Base-by-base conservation (phyloP, 2,113 vertebrate species). In the Crotophaga sulcirostris region DNA sequence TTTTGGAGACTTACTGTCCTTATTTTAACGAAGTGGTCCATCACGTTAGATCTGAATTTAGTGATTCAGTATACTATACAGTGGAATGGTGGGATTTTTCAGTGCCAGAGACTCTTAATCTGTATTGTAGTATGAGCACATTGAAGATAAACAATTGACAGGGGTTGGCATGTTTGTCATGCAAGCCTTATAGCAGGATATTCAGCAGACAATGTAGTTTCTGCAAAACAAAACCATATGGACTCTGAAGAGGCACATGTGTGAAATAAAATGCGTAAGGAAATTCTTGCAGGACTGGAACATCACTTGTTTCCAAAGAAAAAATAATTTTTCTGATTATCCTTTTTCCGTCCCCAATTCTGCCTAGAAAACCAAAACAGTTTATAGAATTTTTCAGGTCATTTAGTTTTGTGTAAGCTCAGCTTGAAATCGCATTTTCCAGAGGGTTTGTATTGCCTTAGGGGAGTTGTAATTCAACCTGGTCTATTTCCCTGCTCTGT, bases 301-400 rank as follows among this genome's bases (percentile, higher is more conserved):
- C 13, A 52, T 47, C 29, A 11, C 47, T 80, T 80, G 26, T 84
- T 96, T 89, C 55, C 33, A 52, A 84, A 81, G 63, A 79, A 94
- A 91, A 76, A 4, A 16, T 13, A 49, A 24, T 86, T 95, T 84
- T 92, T 80, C 79, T 81, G 60, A 72, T 93, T 95, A 83, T 88
- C 31, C 33, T 93, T 93, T 38, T 38, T 89, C 11, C 23, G 33
- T 90, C 73, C 36, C 13, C 13, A 33, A 26, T 88, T 95, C 76
- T 78, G 83, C 67, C 64, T 64, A 80, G 93, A 90, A 96, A 93
- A 94, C 72, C 49, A 77, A 86, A 96, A 26, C 73, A 92, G 59
- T 95, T 88, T 94, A 94, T 93, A 95, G 94, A 95, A 96, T 96
- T 97, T 92, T 95, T 96, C 83, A 92, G 93, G 85, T 92, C 87